A percentile compares a stretch with the other conserved stretches of the same genome.
These are phyloP conservation scores for Alethe castanea DNA, from an alignment of 2,113 vertebrate species.

Conservation along the genomic window DNA sequence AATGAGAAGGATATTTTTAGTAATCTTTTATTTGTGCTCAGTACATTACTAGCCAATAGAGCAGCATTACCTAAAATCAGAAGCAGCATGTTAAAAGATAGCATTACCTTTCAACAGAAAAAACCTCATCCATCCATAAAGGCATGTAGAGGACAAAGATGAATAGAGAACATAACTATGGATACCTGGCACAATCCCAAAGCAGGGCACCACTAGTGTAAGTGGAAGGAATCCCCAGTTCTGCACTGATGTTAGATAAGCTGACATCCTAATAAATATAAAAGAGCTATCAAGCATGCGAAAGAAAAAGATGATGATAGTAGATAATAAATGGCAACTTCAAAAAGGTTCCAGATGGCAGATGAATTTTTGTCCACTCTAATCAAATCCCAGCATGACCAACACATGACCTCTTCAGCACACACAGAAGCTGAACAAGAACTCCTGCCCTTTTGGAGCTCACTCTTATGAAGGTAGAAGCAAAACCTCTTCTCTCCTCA, in stretches of 20 bases:
- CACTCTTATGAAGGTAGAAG: not conserved
- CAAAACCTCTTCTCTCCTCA: not conserved
- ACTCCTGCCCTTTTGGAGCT: not conserved
- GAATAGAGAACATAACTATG: not conserved
- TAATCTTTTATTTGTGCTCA: not conserved
- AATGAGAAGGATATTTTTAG: not conserved
- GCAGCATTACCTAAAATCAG: not conserved
- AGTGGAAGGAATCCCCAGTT: not conserved
- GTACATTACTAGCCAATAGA: not conserved
- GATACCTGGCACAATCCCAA: not conserved
- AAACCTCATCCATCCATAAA: not conserved
- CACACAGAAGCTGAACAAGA: not conserved
- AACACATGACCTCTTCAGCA: rapidly evolving
- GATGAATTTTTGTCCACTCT: not conserved
- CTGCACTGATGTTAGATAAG: not conserved
- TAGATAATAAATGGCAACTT: not conserved
- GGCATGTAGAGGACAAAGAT: not conserved
- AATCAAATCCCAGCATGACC: not conserved
- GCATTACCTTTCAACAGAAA: not conserved
- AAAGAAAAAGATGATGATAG: not conserved
- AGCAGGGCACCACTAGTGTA: not conserved
- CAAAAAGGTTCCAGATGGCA: not conserved
- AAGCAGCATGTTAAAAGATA: not conserved
- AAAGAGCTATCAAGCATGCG: not conserved
- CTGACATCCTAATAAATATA: not conserved